Evolutionary conservation across 2,888 invertebrate species (phyloP), one percentile per base, ranked within the genome.

Genomic region (Alviniconcha strummeri): DNA sequence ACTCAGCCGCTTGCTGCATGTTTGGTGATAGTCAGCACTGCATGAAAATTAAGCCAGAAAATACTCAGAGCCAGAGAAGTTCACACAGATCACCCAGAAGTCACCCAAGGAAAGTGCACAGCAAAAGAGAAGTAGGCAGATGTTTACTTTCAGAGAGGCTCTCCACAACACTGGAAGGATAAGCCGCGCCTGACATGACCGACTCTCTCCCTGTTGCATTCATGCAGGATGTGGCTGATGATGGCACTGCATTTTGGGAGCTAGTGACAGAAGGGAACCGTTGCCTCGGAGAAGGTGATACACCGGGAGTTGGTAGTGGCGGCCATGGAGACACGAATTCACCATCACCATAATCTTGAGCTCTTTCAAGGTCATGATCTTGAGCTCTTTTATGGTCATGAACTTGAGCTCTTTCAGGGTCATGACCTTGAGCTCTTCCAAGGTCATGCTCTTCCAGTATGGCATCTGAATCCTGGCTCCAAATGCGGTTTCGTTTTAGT

Each of bases 111-210:
- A 60, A 13, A 60, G 60, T 60, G 60, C 60, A 60, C 60, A 11
- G 8, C 60, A 60, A 60, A 60, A 13, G 13, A 4, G 4, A 4
- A 13, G 13, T 8, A 60, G 60, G 60, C 60, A 60, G 13, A 60
- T 60, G 60, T 64, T 79, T 80, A 80, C 80, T 80, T 80, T 80
- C 80, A 2, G 69, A 80, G 7, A 80, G n/a, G n/a, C 80, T 80
- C 69, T 80, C 80, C 1, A 55, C 80, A 60, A 80, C 54, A 56
- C 79, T 79, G 64, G 79, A 15, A 17, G 67, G 80, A 67, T 54
- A 11, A 15, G 19, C 80, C 1, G 17, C n/a, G 54, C 80, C 80
- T 4, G 80, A 80, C 80, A 80, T 3, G 55, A 69, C 80, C 56
- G 80, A 80, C 2, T 80, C 80, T 36, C 80, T 69, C 3, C 80